A percentile compares a stretch with the other conserved stretches of the same genome.
Evolutionary conservation across 2,797 vertebrate genomes (phyloP).

Genomic region (Sylvia borin): DNA sequence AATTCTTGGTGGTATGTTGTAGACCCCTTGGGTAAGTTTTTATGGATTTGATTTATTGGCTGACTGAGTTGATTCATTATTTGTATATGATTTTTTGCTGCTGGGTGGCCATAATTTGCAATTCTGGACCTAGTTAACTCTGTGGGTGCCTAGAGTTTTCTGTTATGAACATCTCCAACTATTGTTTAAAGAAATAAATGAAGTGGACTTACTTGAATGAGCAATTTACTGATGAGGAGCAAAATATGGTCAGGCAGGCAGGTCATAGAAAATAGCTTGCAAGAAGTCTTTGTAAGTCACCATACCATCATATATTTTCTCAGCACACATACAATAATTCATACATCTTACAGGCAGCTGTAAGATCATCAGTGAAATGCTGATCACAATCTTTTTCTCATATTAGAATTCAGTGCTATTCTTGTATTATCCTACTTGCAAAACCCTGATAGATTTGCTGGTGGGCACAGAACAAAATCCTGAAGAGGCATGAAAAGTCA

Average conservation of each 20-base stretch:
- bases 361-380: neutral
- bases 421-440: neutral
- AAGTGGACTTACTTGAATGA: constrained; percentile 13
- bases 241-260: neutral
- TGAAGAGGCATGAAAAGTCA: neutral
- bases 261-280: neutral
- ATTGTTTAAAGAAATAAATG: constrained; percentile 49
- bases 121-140: constrained; percentile 42
- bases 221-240: neutral
- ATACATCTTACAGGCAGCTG: neutral
- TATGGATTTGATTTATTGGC: constrained; percentile 54
- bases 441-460: neutral
- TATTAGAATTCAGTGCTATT: neutral
- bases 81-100: constrained; percentile 50
- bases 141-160: neutral
- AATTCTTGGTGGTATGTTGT: constrained; percentile 22
- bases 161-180: neutral
- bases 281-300: neutral
- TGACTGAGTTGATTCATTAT: constrained; percentile 37
- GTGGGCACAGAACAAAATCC: neutral
- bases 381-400: neutral
- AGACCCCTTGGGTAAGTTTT: constrained; percentile 50
- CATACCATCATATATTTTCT: neutral
- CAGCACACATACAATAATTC: neutral
- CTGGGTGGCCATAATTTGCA: constrained; percentile 46